phyloP scores from a whole-genome alignment of 2,797 vertebrate species.

The Denticeps clupeoides region DNA sequence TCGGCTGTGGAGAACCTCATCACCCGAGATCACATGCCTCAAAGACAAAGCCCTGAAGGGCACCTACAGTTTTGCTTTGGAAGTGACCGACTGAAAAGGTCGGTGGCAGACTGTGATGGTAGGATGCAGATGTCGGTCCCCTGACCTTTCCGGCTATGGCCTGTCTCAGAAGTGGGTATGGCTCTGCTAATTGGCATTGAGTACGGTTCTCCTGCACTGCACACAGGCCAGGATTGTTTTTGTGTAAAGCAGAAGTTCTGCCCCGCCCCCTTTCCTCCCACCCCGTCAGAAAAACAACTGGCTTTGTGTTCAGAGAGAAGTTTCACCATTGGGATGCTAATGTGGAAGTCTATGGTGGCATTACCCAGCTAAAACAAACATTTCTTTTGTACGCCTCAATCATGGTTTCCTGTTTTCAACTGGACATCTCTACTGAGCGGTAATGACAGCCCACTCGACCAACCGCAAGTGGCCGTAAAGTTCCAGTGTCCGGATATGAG shows the following conservation, averaged over 20 bases:
- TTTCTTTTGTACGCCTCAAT: conserved; percentile 51
- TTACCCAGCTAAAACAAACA: conserved; percentile 52
- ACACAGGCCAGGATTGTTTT: too few species aligned
- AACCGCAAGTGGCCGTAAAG: not conserved
- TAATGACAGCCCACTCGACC: conserved; percentile 13
- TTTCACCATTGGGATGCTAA: conserved; percentile 57
- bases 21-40: too few species aligned
- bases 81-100: too few species aligned
- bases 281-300: conserved; percentile 39
- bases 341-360: conserved; percentile 34
- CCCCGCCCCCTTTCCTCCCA: not conserved
- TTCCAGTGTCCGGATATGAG: not conserved
- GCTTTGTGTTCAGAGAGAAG: conserved; percentile 59
- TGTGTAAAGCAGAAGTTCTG: too few species aligned
- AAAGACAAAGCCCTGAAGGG: too few species aligned
- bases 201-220: conserved; percentile 33
- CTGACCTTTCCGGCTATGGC: conserved; percentile 23
- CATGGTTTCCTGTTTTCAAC: conserved; percentile 53
- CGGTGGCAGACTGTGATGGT: not conserved
- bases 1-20: too few species aligned
- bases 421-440: conserved; percentile 48
- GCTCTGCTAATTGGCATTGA: conserved; percentile 62
- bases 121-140: not conserved
- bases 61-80: too few species aligned
- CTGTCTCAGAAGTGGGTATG: conserved; percentile 41